Percentiles rank a stretch among this genome's conserved stretches.
Evolutionary conservation across 2,113 vertebrate species (phyloP).

Genomic region (Nothoprocta perdicaria): DNA sequence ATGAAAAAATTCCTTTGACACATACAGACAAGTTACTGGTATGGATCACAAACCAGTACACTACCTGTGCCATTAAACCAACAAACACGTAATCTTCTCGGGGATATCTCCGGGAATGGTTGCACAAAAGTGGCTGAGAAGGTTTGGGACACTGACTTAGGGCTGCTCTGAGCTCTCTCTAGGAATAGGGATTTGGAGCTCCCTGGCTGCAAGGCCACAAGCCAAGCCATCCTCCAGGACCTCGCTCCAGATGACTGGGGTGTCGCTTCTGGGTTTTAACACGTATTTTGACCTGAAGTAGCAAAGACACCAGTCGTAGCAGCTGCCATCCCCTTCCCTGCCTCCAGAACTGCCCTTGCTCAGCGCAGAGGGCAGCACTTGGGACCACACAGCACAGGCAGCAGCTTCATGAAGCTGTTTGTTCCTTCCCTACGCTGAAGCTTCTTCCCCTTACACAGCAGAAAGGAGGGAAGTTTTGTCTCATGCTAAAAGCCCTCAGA

Average conservation of each 20-base stretch:
- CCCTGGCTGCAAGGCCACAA: not conserved
- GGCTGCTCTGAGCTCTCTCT: not conserved
- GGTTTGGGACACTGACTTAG: not conserved
- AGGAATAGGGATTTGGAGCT: not conserved
- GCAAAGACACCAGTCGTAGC: not conserved
- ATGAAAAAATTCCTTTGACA: not conserved
- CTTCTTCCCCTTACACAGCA: not conserved
- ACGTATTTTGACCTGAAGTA: not conserved
- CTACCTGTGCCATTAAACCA: not conserved
- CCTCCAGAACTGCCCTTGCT: fast-evolving
- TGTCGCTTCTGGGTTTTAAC: not conserved
- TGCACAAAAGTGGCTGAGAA: not conserved
- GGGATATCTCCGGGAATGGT: not conserved
- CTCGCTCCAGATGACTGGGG: not conserved
- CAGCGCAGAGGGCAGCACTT: not conserved
- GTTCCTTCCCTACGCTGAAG: not conserved
- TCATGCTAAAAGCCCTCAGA: not conserved
- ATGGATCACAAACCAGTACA: not conserved
- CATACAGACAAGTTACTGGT: not conserved
- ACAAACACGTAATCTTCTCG: not conserved
- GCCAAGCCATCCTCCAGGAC: not conserved
- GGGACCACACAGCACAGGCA: not conserved
- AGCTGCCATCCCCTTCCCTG: not conserved
- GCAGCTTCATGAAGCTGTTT: not conserved
- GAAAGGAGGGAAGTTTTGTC: not conserved